phyloP scores from a whole-genome alignment of 2,113 vertebrate species.

The Pelusios castaneus region DNA sequence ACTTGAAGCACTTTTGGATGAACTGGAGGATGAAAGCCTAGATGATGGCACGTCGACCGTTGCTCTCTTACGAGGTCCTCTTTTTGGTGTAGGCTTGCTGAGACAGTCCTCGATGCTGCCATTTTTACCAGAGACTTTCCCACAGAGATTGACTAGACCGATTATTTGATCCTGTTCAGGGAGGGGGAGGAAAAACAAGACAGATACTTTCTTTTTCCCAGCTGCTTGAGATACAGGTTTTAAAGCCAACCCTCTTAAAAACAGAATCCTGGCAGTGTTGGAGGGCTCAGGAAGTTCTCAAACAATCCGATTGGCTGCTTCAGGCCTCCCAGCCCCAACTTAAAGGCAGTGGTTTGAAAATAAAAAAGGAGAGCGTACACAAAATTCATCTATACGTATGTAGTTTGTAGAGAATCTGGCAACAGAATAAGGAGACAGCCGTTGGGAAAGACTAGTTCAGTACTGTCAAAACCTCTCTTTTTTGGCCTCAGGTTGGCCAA shows the following conservation, averaged over 20 bases:
- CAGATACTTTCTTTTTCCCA: background rate
- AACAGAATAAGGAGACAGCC: background rate
- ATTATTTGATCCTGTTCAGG: conserved; percentile 92
- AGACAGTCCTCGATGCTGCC: conserved; percentile 85
- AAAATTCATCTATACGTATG: background rate
- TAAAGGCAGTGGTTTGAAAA: background rate
- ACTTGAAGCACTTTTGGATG: conserved; percentile 88
- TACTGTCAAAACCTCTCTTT: background rate
- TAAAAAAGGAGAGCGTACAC: accelerated
- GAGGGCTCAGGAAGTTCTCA: background rate
- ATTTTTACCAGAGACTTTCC: conserved; percentile 89
- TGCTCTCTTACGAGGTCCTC: conserved; percentile 92
- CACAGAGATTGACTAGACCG: conserved; percentile 95
- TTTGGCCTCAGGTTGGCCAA: no score
- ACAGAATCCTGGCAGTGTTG: background rate
- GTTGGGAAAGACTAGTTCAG: background rate
- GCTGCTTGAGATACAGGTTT: background rate
- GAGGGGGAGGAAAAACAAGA: background rate
- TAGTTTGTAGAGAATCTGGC: background rate
- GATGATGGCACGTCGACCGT: conserved; percentile 92
- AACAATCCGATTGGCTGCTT: background rate
- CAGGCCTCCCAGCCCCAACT: background rate
- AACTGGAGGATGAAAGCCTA: conserved; percentile 88
- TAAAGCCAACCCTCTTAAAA: background rate
- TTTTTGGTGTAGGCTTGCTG: conserved; percentile 91